These are phyloP conservation scores for Papilio helenus DNA, from an alignment of 1,140 invertebrate species.

Conservation along the genomic window DNA sequence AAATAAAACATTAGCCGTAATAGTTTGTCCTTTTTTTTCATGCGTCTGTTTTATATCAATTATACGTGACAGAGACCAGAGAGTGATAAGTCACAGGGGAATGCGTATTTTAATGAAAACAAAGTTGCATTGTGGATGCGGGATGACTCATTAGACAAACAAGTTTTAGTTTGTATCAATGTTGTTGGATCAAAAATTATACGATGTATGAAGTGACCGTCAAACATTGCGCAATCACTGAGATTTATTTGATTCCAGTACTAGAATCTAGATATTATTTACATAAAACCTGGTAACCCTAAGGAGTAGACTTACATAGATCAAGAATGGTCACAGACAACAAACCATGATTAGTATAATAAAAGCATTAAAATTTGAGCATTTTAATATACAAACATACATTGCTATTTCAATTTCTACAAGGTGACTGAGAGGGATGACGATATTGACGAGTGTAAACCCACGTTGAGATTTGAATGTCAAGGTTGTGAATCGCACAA, in stretches of 20 bases:
- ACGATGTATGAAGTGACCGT: background rate
- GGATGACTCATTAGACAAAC: slow-evolving; percentile 17
- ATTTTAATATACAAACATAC: background rate
- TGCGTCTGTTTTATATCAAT: slow-evolving; percentile 18
- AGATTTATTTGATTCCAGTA: slow-evolving; percentile 9
- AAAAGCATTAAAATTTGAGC: background rate
- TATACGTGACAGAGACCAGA: slow-evolving; percentile 16
- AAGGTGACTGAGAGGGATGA: background rate
- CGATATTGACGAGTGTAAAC: background rate
- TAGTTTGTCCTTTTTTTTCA: background rate
- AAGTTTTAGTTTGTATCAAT: slow-evolving; percentile 10
- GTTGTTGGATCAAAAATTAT: slow-evolving; percentile 26
- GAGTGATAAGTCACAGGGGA: background rate
- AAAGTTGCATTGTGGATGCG: slow-evolving; percentile 39
- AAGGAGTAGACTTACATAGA: background rate
- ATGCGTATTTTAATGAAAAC: slow-evolving; percentile 21
- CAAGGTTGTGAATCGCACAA: background rate
- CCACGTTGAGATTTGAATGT: background rate
- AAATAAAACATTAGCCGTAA: background rate
- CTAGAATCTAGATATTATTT: slow-evolving; percentile 18
- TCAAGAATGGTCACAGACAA: no score
- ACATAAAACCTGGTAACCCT: background rate
- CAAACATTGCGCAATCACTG: slow-evolving; percentile 22
- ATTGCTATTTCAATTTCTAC: background rate
- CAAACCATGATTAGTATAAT: background rate